These are phyloP conservation scores for Corythaeola cristata DNA, from an alignment of 2,113 vertebrate species.

Conservation along the genomic window DNA sequence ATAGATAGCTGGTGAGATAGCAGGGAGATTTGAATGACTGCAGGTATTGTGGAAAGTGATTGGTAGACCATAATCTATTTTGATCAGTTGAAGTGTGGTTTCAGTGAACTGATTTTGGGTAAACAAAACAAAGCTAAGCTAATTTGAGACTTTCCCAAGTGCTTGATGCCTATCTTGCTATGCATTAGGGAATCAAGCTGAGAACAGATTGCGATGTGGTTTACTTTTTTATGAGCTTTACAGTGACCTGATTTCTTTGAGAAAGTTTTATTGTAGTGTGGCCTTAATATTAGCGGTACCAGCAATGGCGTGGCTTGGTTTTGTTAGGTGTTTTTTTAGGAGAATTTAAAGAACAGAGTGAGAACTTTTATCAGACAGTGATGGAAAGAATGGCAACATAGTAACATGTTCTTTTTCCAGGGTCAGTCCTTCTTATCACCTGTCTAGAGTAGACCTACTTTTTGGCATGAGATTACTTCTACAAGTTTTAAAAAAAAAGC, in stretches of 20 bases:
- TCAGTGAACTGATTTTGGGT: constrained; percentile 20
- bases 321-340: not conserved
- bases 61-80: not conserved
- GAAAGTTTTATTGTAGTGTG: not conserved
- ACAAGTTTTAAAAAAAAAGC: not conserved
- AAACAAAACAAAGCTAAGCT: constrained; percentile 37
- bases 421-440: constrained; percentile 44
- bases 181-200: constrained; percentile 13
- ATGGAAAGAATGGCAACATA: constrained; percentile 19
- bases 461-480: constrained; percentile 11
- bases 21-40: not conserved
- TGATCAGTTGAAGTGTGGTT: not conserved
- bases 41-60: not conserved
- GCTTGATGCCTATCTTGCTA: constrained; percentile 3
- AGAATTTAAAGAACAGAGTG: not conserved
- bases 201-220: constrained; percentile 1
- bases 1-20: not conserved
- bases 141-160: constrained; percentile 28
- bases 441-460: constrained; percentile 49
- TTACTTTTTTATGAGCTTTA: constrained; percentile 38
- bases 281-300: not conserved
- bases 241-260: constrained; percentile 30
- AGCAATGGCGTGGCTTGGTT: not conserved
- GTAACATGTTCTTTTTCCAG: constrained; percentile 6
- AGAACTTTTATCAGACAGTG: constrained; percentile 11